Conservation (phyloP, 1,140 invertebrate species). For the Ceratitis capitata region DNA sequence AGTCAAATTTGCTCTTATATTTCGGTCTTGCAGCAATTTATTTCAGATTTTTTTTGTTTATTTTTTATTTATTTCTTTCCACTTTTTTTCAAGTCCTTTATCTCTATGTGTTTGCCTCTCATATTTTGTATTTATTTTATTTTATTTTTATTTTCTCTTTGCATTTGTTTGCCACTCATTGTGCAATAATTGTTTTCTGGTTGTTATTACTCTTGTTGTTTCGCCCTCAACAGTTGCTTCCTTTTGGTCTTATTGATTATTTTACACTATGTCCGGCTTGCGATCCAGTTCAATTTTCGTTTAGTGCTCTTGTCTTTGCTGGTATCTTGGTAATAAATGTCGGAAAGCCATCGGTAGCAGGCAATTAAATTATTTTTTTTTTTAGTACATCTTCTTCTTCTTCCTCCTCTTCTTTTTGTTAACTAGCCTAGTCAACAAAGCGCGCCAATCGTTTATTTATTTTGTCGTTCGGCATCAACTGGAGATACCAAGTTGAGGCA, state of each 20-base stretch:
- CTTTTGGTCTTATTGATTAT: background rate
- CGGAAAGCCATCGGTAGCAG: background rate
- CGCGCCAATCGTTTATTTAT: too few relatives aligned
- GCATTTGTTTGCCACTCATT: background rate
- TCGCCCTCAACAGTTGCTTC: constrained; percentile 14
- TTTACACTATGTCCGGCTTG: background rate
- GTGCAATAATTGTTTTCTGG: constrained; percentile 14
- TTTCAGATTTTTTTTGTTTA: background rate
- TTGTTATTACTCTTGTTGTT: background rate
- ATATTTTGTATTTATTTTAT: background rate
- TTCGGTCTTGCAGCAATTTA: background rate
- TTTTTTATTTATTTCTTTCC: background rate
- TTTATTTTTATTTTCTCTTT: background rate
- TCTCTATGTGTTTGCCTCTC: background rate
- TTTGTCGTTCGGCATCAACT: too few relatives aligned
- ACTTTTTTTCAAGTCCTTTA: background rate
- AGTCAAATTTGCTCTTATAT: too few relatives aligned
- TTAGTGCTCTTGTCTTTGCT: background rate
- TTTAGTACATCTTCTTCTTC: too few relatives aligned
- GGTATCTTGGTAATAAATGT: background rate
- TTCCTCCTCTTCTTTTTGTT: too few relatives aligned
- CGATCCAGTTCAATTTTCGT: background rate
- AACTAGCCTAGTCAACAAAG: too few relatives aligned
- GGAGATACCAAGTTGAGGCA: too few relatives aligned
- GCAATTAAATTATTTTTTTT: too few relatives aligned